phyloP scores from a whole-genome alignment of 2,888 invertebrate species.

The Torymus texanus region DNA sequence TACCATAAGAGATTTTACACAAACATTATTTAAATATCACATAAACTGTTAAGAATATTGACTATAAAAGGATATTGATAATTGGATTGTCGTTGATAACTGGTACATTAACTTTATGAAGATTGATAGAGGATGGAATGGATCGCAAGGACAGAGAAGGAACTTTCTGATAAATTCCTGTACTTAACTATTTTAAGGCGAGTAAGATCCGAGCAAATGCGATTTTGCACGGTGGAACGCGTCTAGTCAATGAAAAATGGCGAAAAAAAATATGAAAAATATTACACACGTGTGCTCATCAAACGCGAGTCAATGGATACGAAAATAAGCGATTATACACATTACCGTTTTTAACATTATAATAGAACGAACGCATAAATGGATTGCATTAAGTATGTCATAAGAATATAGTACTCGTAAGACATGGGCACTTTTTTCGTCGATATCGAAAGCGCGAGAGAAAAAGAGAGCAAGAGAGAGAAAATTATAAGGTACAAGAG shows the following conservation, averaged over 20 bases:
- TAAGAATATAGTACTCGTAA: slow-evolving; percentile 17
- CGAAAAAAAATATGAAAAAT: slow-evolving; percentile 4
- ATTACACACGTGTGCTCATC: slow-evolving; percentile 20
- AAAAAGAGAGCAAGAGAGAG: slow-evolving; percentile 31
- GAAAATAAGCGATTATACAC: slow-evolving; percentile 37
- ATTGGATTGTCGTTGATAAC: slow-evolving; percentile 16
- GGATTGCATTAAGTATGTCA: slow-evolving; percentile 6
- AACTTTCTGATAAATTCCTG: slow-evolving; percentile 21
- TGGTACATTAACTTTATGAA: slow-evolving; percentile 32
- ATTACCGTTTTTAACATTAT: slow-evolving; percentile 38
- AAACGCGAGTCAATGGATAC: slow-evolving; percentile 44
- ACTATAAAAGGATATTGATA: background rate
- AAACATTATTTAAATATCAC: no score
- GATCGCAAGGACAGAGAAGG: slow-evolving; percentile 9
- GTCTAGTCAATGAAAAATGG: slow-evolving; percentile 44
- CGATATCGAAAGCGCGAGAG: background rate
- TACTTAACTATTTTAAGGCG: slow-evolving; percentile 19
- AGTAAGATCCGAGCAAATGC: slow-evolving; percentile 15
- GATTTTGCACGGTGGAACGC: slow-evolving; percentile 31
- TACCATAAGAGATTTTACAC: background rate
- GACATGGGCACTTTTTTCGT: slow-evolving; percentile 29
- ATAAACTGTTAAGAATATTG: no score
- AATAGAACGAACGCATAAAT: slow-evolving; percentile 33
- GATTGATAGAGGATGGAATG: slow-evolving; percentile 14
- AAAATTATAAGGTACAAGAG: slow-evolving; percentile 38